Conservation (phyloP, 2,888 invertebrate genomes). For the Mylabris sibirica region DNA sequence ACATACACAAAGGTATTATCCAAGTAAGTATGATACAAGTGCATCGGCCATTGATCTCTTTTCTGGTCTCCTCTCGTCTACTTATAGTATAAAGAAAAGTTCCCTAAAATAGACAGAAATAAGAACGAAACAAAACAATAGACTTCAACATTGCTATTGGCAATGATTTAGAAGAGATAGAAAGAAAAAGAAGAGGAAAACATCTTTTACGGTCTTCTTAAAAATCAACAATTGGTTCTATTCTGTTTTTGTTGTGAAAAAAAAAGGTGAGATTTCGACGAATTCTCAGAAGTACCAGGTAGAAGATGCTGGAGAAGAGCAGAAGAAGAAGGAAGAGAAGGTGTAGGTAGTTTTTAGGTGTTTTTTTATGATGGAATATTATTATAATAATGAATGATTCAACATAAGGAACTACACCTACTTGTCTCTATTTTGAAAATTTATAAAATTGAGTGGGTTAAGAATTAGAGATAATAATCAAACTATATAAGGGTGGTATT, state of each 20-base stretch:
- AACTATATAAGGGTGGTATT: too few species aligned
- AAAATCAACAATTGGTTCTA: background rate
- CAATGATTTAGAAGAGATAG: too few species aligned
- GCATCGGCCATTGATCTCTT: slow-evolving; percentile 2
- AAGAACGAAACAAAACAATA: too few species aligned
- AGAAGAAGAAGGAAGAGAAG: background rate
- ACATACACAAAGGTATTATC: background rate
- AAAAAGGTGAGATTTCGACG: background rate
- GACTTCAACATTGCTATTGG: too few species aligned
- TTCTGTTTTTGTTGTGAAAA: background rate
- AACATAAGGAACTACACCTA: too few species aligned
- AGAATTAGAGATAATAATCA: too few species aligned
- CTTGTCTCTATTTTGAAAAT: too few species aligned
- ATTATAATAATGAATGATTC: too few species aligned
- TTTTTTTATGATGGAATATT: background rate
- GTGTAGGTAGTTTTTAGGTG: background rate
- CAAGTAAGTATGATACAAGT: background rate
- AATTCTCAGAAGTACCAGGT: background rate
- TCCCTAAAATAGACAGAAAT: background rate
- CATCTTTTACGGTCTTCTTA: too few species aligned
- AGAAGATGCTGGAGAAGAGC: background rate
- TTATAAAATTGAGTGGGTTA: too few species aligned
- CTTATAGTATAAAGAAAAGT: background rate
- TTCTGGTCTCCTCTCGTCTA: background rate
- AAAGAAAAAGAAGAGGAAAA: too few species aligned